Percentiles rank a stretch among this genome's conserved stretches.
phyloP scores from a whole-genome alignment of 2,113 vertebrate species.

The Chaetodon auriga region DNA sequence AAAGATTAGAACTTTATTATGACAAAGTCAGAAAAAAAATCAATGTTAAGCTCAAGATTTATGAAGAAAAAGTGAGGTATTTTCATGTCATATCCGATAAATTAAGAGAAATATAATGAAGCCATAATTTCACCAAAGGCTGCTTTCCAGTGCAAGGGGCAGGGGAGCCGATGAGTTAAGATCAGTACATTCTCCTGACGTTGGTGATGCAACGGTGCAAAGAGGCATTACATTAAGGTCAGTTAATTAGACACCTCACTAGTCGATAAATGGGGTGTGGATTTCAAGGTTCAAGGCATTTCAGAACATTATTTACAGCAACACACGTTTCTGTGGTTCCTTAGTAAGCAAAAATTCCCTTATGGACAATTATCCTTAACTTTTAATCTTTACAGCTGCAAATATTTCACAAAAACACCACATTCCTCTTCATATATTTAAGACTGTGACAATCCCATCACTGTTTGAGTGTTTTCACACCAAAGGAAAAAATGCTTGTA shows the following conservation, averaged over 20 bases:
- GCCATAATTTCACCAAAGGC: not conserved
- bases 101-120: not conserved
- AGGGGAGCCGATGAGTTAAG: not conserved
- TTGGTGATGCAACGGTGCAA: not conserved
- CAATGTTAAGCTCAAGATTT: not conserved
- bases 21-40: not conserved
- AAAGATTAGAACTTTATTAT: not conserved
- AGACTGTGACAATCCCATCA: not conserved
- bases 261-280: not conserved
- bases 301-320: not conserved
- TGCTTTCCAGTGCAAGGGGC: not conserved
- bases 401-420: not conserved
- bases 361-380: not conserved
- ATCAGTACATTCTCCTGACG: not conserved
- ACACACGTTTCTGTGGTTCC: too few relatives aligned
- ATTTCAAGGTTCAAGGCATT: not conserved
- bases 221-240: not conserved
- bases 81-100: not conserved
- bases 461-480: not conserved
- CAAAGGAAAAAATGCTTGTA: not conserved
- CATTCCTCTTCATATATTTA: not conserved
- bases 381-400: not conserved
- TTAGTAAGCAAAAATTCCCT: too few relatives aligned
- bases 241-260: slow-evolving; percentile 4
- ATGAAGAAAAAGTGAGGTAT: not conserved